A percentile compares a stretch with the other conserved stretches of the same genome.
Conservation (phyloP, 2,113 vertebrate species). For the Turdus rufiventris region DNA sequence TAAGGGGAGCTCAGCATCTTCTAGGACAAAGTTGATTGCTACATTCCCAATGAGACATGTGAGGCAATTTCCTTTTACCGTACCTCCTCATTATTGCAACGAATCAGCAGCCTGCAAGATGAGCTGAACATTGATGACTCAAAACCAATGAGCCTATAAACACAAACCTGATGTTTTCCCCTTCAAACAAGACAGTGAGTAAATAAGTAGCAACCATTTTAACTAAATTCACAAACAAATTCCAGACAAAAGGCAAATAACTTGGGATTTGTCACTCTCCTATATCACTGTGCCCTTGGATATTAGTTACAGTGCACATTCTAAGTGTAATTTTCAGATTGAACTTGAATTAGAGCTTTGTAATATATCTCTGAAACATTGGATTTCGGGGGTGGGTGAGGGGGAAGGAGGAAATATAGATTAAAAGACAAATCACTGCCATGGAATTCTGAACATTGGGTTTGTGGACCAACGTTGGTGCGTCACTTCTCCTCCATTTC, state of each 20-base stretch:
- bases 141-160: background rate
- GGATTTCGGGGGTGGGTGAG: background rate
- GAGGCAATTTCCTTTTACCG: background rate
- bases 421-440: background rate
- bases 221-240: background rate
- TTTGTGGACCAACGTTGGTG: background rate
- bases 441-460: background rate
- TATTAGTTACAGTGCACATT: background rate
- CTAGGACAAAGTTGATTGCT: background rate
- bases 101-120: background rate
- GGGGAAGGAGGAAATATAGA: background rate
- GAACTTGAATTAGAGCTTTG: background rate
- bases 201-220: background rate
- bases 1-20: background rate
- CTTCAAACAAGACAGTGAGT: background rate
- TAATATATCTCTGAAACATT: background rate
- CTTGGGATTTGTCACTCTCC: background rate
- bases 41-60: background rate
- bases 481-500: background rate
- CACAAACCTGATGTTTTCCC: background rate
- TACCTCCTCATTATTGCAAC: background rate
- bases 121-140: conserved; percentile 20
- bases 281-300: background rate
- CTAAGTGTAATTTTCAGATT: background rate
- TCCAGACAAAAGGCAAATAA: background rate